Evolutionary conservation across 2,888 invertebrate genomes (phyloP).

Genomic region (Callyntrura guangdongensis): DNA sequence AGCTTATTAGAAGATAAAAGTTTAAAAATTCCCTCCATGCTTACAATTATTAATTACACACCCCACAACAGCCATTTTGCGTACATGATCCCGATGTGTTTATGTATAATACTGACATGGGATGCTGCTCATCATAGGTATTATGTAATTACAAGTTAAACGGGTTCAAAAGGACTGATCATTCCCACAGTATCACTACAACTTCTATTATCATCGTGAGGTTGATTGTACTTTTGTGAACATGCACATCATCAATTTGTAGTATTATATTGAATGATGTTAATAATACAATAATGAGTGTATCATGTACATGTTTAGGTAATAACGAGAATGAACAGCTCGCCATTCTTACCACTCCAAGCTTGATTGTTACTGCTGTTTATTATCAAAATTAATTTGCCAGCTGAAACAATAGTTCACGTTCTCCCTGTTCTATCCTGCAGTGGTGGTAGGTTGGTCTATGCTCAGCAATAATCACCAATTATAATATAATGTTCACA

Average conservation of each 20-base stretch:
- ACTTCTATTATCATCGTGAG: neutral
- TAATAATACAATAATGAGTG: neutral
- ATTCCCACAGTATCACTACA: slow-evolving; percentile 26
- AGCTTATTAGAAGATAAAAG: no score
- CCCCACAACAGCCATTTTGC: no score
- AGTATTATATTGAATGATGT: no score
- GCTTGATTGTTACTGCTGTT: slow-evolving; percentile 5
- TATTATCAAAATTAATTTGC: slow-evolving; percentile 32
- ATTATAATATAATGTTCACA: slow-evolving; percentile 36
- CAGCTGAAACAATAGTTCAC: slow-evolving; percentile 16
- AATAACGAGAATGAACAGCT: neutral
- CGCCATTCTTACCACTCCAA: neutral
- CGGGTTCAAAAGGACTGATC: slow-evolving; percentile 26
- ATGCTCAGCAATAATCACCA: slow-evolving; percentile 1
- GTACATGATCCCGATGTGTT: no score
- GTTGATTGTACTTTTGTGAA: slow-evolving; percentile 36
- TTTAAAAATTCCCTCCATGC: no score
- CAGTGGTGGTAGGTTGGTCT: neutral
- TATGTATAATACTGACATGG: no score
- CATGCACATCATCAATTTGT: no score
- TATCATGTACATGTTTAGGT: neutral
- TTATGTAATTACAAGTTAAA: slow-evolving; percentile 35
- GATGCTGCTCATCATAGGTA: no score
- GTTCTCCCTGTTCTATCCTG: neutral
- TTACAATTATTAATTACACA: no score